Conservation (phyloP, 2,797 vertebrate species). For the Thaleichthys pacificus region DNA sequence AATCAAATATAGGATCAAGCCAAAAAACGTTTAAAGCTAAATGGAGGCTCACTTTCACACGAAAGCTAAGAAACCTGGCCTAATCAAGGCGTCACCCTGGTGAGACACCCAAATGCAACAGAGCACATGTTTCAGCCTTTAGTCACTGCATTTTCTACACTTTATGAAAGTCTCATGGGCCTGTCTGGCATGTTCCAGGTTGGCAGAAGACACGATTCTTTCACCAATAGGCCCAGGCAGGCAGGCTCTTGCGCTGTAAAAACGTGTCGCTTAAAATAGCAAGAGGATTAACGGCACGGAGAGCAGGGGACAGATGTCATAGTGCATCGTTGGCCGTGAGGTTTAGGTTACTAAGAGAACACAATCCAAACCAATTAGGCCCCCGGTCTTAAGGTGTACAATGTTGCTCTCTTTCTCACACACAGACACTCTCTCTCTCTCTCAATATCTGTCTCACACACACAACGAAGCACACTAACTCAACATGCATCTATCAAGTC, state of each 20-base stretch:
- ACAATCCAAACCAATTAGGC: constrained; percentile 53
- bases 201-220: constrained; percentile 29
- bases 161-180: constrained; percentile 33
- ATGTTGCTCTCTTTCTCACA: not conserved
- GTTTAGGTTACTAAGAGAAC: constrained; percentile 56
- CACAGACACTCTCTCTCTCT: not conserved
- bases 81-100: not conserved
- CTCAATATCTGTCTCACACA: not conserved
- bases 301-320: constrained; percentile 66
- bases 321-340: constrained; percentile 37
- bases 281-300: constrained; percentile 62
- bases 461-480: not conserved
- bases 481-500: not conserved
- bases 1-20: not conserved
- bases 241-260: constrained; percentile 45
- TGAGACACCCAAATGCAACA: constrained; percentile 33
- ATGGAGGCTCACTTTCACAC: not conserved
- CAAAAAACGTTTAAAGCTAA: not conserved
- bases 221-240: constrained; percentile 14
- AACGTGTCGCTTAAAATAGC: constrained; percentile 69
- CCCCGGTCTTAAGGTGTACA: constrained; percentile 20
- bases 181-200: constrained; percentile 37
- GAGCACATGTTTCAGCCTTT: constrained; percentile 52
- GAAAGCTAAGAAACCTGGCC: not conserved
- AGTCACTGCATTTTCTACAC: constrained; percentile 55